A percentile compares a stretch with the other conserved stretches of the same genome.
These are phyloP conservation scores for Homarus gammarus DNA, from an alignment of 2,888 invertebrate genomes.

Conservation along the genomic window DNA sequence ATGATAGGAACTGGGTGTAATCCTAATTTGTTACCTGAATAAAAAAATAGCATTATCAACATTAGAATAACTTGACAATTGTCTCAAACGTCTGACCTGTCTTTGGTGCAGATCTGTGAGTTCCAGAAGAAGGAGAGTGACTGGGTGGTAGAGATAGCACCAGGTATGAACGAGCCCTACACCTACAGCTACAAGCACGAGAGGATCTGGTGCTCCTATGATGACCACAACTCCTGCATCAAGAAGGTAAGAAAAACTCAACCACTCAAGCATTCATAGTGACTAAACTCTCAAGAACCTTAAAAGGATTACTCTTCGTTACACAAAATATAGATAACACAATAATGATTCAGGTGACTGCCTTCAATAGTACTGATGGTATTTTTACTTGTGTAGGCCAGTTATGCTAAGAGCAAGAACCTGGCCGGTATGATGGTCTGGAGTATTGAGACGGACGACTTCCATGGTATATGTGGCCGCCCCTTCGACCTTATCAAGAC, in stretches of 20 bases:
- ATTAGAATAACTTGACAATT: no score
- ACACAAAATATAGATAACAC: no score
- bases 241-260: slow-evolving; percentile 62
- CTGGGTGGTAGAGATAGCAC: slow-evolving; percentile 57
- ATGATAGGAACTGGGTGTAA: no score
- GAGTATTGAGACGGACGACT: slow-evolving; percentile 90
- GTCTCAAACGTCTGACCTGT: no score
- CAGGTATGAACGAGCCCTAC: slow-evolving; percentile 60
- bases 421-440: slow-evolving; percentile 87
- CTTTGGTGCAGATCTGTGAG: background rate
- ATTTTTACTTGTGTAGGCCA: slow-evolving; percentile 28
- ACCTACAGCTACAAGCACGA: slow-evolving; percentile 45
- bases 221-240: slow-evolving; percentile 30
- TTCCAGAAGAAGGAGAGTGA: background rate
- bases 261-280: no score
- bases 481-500: slow-evolving; percentile 83
- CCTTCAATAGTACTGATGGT: no score
- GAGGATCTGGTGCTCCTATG: slow-evolving; percentile 70
- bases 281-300: no score
- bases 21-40: no score
- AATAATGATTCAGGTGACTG: no score
- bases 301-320: no score
- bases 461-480: slow-evolving; percentile 83
- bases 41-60: no score
- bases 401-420: slow-evolving; percentile 71